Evolutionary conservation across 2,797 vertebrate species (phyloP).

Genomic region (Carcharodon carcharias): DNA sequence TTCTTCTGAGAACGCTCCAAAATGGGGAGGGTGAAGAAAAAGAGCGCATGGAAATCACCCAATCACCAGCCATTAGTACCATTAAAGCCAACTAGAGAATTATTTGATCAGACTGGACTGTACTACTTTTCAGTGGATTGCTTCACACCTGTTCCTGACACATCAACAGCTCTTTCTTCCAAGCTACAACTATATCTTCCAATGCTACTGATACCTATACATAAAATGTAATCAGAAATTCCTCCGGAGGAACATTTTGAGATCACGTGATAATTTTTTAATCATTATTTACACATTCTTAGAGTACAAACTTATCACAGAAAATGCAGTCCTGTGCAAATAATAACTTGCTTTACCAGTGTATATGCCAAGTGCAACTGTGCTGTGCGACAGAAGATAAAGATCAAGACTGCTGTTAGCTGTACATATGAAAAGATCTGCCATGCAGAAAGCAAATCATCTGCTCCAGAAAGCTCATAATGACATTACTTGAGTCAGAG

Average conservation of each 20-base stretch:
- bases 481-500: not conserved
- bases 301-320: not conserved
- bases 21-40: not conserved
- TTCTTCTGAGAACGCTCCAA: not conserved
- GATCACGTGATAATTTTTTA: not conserved
- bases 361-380: not conserved
- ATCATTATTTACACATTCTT: not conserved
- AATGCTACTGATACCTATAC: not conserved
- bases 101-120: not conserved
- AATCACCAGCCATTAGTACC: not conserved
- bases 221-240: not conserved
- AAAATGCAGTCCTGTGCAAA: not conserved
- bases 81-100: not conserved
- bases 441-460: not conserved
- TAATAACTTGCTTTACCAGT: not conserved
- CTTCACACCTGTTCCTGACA: not conserved
- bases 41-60: not conserved
- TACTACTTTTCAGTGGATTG: not conserved
- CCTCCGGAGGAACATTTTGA: not conserved
- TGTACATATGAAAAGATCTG: not conserved
- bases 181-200: not conserved
- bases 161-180: not conserved
- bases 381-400: not conserved
- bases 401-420: not conserved
- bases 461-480: not conserved